phyloP scores from a whole-genome alignment of 2,797 vertebrate genomes.

The Thalassophryne amazonica region DNA sequence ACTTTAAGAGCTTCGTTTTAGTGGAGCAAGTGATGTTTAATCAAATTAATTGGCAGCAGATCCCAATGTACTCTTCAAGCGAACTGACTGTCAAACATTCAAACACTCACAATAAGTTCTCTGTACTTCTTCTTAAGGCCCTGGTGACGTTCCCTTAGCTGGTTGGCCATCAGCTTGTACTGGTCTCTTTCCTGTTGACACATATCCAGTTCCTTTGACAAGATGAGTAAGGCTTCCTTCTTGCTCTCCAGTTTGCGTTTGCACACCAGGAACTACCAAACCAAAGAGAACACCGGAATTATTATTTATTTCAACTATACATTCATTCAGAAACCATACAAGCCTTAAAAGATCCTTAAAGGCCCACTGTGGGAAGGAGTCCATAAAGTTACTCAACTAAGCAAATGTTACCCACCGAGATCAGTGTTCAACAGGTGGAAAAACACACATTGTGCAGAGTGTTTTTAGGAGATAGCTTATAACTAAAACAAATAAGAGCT shows the following conservation, averaged over 20 bases:
- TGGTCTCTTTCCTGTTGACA: constrained; percentile 97
- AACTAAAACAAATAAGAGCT: constrained; percentile 26
- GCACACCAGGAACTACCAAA: constrained; percentile 80
- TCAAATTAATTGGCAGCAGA: not conserved
- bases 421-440: constrained; percentile 2
- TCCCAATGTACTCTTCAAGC: no score
- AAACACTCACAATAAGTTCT: constrained; percentile 87
- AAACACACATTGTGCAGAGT: constrained; percentile 24
- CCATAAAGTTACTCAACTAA: not conserved
- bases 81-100: not conserved
- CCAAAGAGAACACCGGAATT: not conserved
- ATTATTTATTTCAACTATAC: no score
- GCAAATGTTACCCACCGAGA: not conserved
- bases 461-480: constrained; percentile 27
- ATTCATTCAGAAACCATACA: not conserved
- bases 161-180: constrained; percentile 96
- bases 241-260: constrained; percentile 97
- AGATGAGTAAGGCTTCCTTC: constrained; percentile 93
- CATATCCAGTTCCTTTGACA: constrained; percentile 94
- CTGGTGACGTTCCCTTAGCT: constrained; percentile 92
- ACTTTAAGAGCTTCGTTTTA: not conserved
- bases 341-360: not conserved
- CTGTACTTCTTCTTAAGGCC: constrained; percentile 93
- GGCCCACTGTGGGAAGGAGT: not conserved
- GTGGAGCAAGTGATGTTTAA: not conserved